Base-by-base conservation (phyloP, 2,888 invertebrate species). In the Apotomis turbidana region DNA sequence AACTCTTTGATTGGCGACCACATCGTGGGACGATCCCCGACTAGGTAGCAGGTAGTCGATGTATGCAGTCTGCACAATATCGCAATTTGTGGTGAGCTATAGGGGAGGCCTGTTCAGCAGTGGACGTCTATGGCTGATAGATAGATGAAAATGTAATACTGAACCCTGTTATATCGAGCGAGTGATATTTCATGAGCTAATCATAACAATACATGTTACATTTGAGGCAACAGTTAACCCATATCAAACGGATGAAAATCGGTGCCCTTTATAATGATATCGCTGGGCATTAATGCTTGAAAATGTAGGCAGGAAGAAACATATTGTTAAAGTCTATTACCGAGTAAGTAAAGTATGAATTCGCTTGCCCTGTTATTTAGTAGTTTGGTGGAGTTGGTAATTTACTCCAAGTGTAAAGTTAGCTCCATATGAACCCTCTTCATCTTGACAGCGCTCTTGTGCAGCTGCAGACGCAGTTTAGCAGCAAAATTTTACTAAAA, bases 361-460 rank as follows among this genome's bases (percentile, higher is more conserved):
- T 63, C 5, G 15, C 27, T 59, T 38, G 58, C 6, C 36, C 4
- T 38, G 15, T 58, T 10, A 46, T 15, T 52, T 12, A 6, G 36
- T 12, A 52, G 46, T 68, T 63, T 58, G 63, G 36, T 51, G 51
- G 36, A 68, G 13, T 59, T 38, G 15, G 72, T 72, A 68, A 68
- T 68, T 63, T 63, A 63, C 63, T 68, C 58, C 13, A 68, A 72
- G 72, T 72, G 59, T 68, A 68, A 68, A 72, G 68, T 68, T 63
- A 63, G 71, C 58, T 67, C 60, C 38, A 60, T 55, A 63, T 9
- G 52, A 63, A 72, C 72, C 63, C 63, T 68, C 68, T 59, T 72
- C 68, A 68, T 46, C 68, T 63, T 72, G 68, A 72, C 72, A 72
- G 63, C 72, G 9, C 46, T 72, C 68, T 58, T 41, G 52, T 72